A percentile compares a stretch with the other conserved stretches of the same genome.
Conservation (phyloP, 2,888 invertebrate species). For the Mantis religiosa region DNA sequence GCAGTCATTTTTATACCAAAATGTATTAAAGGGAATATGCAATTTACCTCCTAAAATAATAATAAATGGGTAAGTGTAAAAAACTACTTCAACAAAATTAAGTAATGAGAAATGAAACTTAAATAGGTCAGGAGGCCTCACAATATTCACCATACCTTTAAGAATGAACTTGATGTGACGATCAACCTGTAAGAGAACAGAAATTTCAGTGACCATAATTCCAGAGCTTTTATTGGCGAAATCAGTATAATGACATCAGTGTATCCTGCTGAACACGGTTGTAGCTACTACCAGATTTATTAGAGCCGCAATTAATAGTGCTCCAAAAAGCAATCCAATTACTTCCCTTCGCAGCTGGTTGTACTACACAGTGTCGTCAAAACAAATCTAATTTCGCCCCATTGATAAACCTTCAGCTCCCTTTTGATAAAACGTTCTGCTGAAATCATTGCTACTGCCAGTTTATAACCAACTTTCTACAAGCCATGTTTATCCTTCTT, state of each 20-base stretch:
- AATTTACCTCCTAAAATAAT: too few species aligned
- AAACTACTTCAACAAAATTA: too few species aligned
- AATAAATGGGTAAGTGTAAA: too few species aligned
- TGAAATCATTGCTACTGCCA: too few species aligned
- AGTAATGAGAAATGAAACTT: too few species aligned
- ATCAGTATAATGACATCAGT: not conserved
- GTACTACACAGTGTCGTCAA: not conserved
- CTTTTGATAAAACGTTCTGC: not conserved
- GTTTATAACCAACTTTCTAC: not conserved
- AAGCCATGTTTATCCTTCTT: too few species aligned
- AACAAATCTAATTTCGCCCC: not conserved
- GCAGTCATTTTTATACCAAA: too few species aligned
- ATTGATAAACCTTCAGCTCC: not conserved
- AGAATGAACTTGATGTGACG: too few species aligned
- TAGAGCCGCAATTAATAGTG: not conserved
- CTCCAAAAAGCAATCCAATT: not conserved
- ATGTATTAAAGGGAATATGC: too few species aligned
- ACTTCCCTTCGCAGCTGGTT: not conserved
- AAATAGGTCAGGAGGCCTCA: too few species aligned
- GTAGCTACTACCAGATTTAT: not conserved
- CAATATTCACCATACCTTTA: too few species aligned
- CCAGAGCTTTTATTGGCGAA: not conserved
- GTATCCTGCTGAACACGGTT: not conserved
- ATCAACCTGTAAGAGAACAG: not conserved
- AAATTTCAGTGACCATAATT: not conserved